Evolutionary conservation across 2,888 invertebrate genomes (phyloP).

Genomic region (Drosophila prolongata): DNA sequence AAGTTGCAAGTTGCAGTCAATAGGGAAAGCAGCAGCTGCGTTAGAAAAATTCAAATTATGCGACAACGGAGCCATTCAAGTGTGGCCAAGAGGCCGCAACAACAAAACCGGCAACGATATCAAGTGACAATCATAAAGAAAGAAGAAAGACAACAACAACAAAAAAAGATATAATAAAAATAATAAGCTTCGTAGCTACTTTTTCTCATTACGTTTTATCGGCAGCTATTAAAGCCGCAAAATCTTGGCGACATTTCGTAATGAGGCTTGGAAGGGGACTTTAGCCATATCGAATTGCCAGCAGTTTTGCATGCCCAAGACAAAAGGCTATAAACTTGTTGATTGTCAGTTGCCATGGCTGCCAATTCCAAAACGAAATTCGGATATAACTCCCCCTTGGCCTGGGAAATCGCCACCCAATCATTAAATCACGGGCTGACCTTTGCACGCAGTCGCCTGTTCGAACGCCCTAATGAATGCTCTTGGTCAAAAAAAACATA

Average conservation of each 20-base stretch:
- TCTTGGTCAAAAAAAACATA: conserved; percentile 22
- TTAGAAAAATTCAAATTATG: conserved; percentile 77
- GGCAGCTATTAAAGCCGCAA: conserved; percentile 71
- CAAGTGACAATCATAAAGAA: conserved; percentile 69
- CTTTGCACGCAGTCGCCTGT: conserved; percentile 41
- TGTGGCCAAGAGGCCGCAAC: conserved; percentile 50
- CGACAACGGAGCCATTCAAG: conserved; percentile 61
- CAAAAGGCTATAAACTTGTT: conserved; percentile 48
- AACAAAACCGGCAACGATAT: conserved; percentile 52
- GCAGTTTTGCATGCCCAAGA: conserved; percentile 32
- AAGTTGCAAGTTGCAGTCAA: conserved; percentile 19
- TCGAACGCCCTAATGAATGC: conserved; percentile 33
- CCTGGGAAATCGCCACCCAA: conserved; percentile 11
- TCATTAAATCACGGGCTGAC: conserved; percentile 33
- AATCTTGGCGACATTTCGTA: conserved; percentile 77
- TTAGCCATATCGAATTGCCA: conserved; percentile 41
- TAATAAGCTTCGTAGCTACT: conserved; percentile 50
- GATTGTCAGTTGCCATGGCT: conserved; percentile 32
- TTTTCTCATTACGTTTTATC: conserved; percentile 69
- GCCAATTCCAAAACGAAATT: conserved; percentile 15
- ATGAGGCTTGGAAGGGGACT: conserved; percentile 49
- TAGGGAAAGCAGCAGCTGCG: conserved; percentile 57
- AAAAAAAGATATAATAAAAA: conserved; percentile 29
- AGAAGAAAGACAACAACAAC: conserved; percentile 27
- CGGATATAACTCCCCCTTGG: neutral